Evolutionary conservation across 2,888 invertebrate genomes (phyloP), one percentile per base, ranked within the genome.

Genomic region (Ptilodon capucinus): DNA sequence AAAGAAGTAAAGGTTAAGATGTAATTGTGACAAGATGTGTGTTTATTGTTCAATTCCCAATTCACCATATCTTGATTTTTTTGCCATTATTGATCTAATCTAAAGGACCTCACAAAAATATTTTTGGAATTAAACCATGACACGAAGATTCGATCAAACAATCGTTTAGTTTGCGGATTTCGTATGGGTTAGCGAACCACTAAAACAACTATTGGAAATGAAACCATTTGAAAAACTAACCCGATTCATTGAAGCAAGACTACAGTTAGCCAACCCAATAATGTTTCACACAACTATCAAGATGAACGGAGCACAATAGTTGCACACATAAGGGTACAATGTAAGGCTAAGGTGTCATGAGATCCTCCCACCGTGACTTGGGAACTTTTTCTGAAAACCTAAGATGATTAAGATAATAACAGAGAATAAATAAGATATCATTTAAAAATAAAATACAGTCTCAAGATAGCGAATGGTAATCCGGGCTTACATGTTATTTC

Each of bases 321-420:
- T 36, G 13, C 39, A n/a, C 21, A 54, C 32, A 43, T 4, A 53
- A 53, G 51, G 51, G 50, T 19, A 43, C 46, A 54, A 45, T 48
- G 16, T 13, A 6, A 11, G 16, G 35, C 9, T 13, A 39, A 7
- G 7, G 44, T 34, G 38, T 42, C 44, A 53, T 59, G 58, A 48
- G 61, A 61, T 46, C 30, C 46, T 61, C 56, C 53, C 57, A 58
- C 54, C 46, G 34, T 8, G 42, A 51, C 49, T 51, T 44, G 18
- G 16, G 30, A 42, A 42, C 9, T 9, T 2, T 13, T 19, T 41
- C 28, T 30, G 28, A 17, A 21, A 8, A 13, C n/a, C 13, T 19
- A 11, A 34, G 19, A 30, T 14, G 4, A 19, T 9, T 34, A 13
- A 28, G n/a, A 34, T 17, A 30, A n/a, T 35, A 32, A 32, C n/a